phyloP scores from a whole-genome alignment of 2,888 invertebrate genomes.

The Latrodectus elegans region DNA sequence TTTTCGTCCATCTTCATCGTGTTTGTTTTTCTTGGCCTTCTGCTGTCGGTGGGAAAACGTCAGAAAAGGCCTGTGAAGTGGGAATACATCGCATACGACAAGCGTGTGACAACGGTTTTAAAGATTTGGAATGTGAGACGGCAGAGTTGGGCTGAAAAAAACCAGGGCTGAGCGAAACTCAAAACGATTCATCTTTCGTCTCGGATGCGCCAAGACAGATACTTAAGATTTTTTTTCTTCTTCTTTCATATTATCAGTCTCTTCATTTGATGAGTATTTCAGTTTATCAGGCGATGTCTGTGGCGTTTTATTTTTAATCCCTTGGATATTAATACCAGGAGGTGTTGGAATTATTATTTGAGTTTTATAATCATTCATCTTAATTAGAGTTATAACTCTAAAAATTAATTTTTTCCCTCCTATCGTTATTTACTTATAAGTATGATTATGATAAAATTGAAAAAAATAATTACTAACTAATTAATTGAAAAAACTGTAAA shows the following conservation, averaged over 20 bases:
- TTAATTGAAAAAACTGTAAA: too few species aligned
- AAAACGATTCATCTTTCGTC: neutral
- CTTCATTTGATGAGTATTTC: neutral
- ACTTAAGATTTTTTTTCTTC: neutral
- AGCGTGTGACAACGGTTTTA: constrained; percentile 64
- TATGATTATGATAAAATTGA: too few species aligned
- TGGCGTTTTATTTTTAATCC: neutral
- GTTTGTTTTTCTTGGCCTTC: neutral
- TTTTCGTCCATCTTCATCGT: neutral
- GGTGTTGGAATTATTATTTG: too few species aligned
- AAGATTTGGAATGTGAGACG: constrained; percentile 31
- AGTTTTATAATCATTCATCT: too few species aligned
- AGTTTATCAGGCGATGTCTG: neutral
- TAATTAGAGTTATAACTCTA: too few species aligned
- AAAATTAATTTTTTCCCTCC: too few species aligned
- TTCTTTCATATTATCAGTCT: neutral
- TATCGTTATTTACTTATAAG: too few species aligned
- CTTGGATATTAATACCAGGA: neutral
- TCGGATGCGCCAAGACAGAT: neutral
- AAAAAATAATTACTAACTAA: too few species aligned
- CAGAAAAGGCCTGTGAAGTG: constrained; percentile 47
- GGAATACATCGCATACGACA: constrained; percentile 59
- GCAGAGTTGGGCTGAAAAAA: neutral
- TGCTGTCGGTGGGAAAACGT: constrained; percentile 47
- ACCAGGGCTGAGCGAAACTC: neutral